Evolutionary conservation across 1,140 invertebrate species (phyloP).

Genomic region (Uloborus diversus): DNA sequence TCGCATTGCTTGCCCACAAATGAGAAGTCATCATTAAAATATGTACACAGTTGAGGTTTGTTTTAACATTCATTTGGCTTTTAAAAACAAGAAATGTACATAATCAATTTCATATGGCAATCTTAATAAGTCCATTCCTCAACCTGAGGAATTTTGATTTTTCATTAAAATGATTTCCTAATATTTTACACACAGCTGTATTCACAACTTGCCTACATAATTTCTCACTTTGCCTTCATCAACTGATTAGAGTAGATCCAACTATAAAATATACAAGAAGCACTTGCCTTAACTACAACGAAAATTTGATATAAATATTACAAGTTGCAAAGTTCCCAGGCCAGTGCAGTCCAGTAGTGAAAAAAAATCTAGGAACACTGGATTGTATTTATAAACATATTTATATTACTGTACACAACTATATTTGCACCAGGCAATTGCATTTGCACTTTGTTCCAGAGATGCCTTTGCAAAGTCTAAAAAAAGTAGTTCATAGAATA

Average conservation of each 20-base stretch:
- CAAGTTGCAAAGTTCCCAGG: slow-evolving; percentile 18
- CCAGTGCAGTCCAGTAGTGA: slow-evolving; percentile 45
- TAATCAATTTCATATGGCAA: slow-evolving; percentile 22
- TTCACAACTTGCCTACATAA: slow-evolving; percentile 34
- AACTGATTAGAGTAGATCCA: slow-evolving; percentile 10
- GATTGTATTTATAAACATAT: slow-evolving; percentile 48
- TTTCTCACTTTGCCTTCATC: slow-evolving; percentile 22
- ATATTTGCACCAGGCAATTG: slow-evolving; percentile 31
- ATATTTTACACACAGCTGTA: slow-evolving; percentile 34
- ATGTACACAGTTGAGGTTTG: slow-evolving; percentile 8
- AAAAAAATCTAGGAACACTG: slow-evolving; percentile 51
- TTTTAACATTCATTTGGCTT: background rate
- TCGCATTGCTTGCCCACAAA: background rate
- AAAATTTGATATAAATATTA: slow-evolving; percentile 20
- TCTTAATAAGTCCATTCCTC: slow-evolving; percentile 4
- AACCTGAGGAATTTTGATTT: slow-evolving; percentile 2
- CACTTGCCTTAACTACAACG: slow-evolving; percentile 44
- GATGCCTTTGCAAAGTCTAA: slow-evolving; percentile 34
- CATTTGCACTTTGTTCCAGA: slow-evolving; percentile 42
- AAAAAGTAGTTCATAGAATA: slow-evolving; percentile 7
- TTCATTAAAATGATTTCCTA: slow-evolving; percentile 28
- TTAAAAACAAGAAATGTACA: slow-evolving; percentile 1
- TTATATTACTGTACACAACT: slow-evolving; percentile 48
- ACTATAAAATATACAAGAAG: slow-evolving; percentile 16
- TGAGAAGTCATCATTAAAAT: slow-evolving; percentile 10